Base-by-base conservation (phyloP, 2,797 vertebrate genomes). In the Tenualosa ilisha region DNA sequence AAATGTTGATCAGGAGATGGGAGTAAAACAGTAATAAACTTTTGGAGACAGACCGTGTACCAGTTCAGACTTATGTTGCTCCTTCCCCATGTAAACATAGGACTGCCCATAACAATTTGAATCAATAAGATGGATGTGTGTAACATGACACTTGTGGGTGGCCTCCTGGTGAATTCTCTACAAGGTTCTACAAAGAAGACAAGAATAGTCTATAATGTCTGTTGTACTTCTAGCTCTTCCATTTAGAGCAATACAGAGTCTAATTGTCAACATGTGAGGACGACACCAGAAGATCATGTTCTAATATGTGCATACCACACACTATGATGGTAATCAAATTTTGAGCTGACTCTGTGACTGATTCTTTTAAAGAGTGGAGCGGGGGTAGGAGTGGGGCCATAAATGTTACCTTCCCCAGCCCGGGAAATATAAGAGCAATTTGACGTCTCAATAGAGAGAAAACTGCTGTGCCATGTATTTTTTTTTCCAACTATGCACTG, bases 381-480 rank as follows among this genome's bases (percentile, higher is more conserved):
- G 56, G 56, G 56, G 3, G 8, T 11, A 15, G n/a, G 26, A 26
- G 13, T 37, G 31, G 26, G 59, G 24, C 0, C 31, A 8, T 31
- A 40, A 72, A 15, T 13, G 12, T 72, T 31, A 17, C 31, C 0
- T 31, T 72, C 63, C 79, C n/a, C 31, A 72, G 81, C 31, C 43
- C n/a, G 54, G n/a, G 46, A 84, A 82, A 83, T 59, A 37, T 40
- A 79, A 61, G 65, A 65, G 86, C 26, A 46, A 84, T 87, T 86
- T 20, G 11, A 88, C 81, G 59, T 83, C 85, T 68, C 37, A 50
- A 63, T 83, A 49, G 82, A n/a, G 59, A 82, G 13, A 3, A 75
- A 84, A 81, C 37, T 87, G 87, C 85, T 88, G 89, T 86, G 84
- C 75, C 40, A 51, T 49, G n/a, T 24, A 49, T 75, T 86, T 56